Base-by-base conservation (phyloP, 2,113 vertebrate species). In the Thymallus thymallus region DNA sequence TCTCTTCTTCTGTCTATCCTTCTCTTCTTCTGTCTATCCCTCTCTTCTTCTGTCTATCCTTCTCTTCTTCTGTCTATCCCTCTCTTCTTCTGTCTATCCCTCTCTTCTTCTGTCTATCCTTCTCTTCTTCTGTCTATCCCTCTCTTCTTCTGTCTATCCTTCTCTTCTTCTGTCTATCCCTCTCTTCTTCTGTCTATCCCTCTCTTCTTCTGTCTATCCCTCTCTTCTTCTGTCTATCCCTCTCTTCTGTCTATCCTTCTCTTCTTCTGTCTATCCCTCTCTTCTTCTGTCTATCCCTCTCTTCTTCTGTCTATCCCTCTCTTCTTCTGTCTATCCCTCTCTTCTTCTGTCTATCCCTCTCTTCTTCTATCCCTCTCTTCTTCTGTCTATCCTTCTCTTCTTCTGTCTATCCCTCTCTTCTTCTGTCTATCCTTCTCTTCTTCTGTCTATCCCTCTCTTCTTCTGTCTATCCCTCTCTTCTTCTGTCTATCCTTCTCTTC, bases 51-150 rank as follows among this genome's bases (percentile, higher is more conserved):
- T n/a, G n/a, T n/a, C n/a, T n/a, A n/a, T n/a, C n/a, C n/a, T n/a
- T n/a, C 20, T 3, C 24, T 1, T 13, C 24, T 6, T 12, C 5
- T 63, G 9, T 29, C 23, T 1, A 9, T 63, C 1, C 13, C 24
- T 29, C 61, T 30, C 12, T 41, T 63, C 5, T 69, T 68, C 71
- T 62, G n/a, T n/a, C n/a, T n/a, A n/a, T n/a, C n/a, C n/a, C n/a
- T n/a, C n/a, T n/a, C n/a, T n/a, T n/a, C n/a, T n/a, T n/a, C n/a
- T n/a, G n/a, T n/a, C n/a, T n/a, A n/a, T n/a, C n/a, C 22, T 51
- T 41, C 51, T 62, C 13, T 72, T 65, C 72, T 75, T 13, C 7
- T 75, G 77, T 51, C 72, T 71, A 71, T 76, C 30, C 66, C 16
- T 62, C 26, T 12, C 3, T 75, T 1, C 30, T 5, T 32, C 30